Percentiles rank a stretch among this genome's conserved stretches.
phyloP scores from a whole-genome alignment of 2,113 vertebrate species.

The Pseudorasbora parva region DNA sequence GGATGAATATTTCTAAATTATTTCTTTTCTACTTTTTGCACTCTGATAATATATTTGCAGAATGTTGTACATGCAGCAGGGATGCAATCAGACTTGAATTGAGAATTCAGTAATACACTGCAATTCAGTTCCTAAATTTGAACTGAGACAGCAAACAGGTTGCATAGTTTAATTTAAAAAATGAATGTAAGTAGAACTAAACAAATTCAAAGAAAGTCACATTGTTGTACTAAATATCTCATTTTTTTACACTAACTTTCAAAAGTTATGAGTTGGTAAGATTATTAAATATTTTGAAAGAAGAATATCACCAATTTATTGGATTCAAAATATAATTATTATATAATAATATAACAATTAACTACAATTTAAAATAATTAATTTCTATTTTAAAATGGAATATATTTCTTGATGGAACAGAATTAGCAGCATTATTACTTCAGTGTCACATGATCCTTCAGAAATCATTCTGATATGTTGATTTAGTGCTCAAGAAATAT shows the following conservation, averaged over 20 bases:
- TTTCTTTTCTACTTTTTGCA: conserved; percentile 20
- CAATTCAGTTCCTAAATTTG: not conserved
- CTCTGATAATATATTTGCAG: conserved; percentile 11
- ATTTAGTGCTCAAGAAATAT: too few relatives aligned
- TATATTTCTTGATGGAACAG: too few relatives aligned
- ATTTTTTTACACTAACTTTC: not conserved
- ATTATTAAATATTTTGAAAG: not conserved
- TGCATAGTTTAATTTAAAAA: not conserved
- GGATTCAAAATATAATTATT: not conserved
- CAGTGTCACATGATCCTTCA: too few relatives aligned
- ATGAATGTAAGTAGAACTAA: not conserved
- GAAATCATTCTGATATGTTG: too few relatives aligned
- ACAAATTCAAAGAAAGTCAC: not conserved
- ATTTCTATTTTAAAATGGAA: not conserved
- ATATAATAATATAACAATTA: not conserved
- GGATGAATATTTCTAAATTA: conserved; percentile 25
- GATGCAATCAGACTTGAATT: not conserved
- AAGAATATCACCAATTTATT: not conserved
- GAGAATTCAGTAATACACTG: not conserved
- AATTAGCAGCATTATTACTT: too few relatives aligned
- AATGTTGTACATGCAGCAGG: not conserved
- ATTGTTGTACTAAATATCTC: not conserved
- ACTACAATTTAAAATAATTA: not conserved
- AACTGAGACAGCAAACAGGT: not conserved
- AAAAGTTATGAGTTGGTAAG: not conserved